Evolutionary conservation across 2,797 vertebrate species (phyloP).

Genomic region (Argya squamiceps): DNA sequence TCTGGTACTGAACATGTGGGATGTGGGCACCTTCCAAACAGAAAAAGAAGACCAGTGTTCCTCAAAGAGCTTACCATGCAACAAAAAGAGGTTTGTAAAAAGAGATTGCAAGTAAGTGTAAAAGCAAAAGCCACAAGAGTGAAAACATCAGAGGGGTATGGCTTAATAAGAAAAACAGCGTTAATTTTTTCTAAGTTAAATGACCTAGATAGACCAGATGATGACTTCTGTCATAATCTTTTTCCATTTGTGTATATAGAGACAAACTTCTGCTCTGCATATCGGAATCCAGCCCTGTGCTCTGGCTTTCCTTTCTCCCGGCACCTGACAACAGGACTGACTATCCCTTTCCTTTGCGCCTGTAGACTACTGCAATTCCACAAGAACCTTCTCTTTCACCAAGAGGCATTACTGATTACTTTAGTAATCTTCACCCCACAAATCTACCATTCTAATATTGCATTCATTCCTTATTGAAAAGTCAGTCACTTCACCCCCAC

Average conservation of each 20-base stretch:
- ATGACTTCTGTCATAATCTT: background rate
- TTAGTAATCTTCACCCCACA: background rate
- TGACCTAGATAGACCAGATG: background rate
- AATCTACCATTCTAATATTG: background rate
- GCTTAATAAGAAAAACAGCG: background rate
- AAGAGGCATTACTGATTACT: background rate
- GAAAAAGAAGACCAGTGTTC: background rate
- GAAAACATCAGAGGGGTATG: background rate
- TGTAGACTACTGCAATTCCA: background rate
- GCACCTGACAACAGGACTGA: accelerated
- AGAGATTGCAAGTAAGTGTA: background rate
- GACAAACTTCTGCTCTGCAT: background rate
- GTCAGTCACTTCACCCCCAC: background rate
- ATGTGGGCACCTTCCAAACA: background rate
- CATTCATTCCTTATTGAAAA: background rate
- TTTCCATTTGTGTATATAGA: background rate
- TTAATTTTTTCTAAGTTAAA: background rate
- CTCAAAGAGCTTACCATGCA: background rate
- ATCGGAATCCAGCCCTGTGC: accelerated
- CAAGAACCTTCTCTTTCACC: background rate
- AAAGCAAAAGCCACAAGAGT: background rate
- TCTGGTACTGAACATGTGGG: background rate
- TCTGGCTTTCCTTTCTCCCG: accelerated
- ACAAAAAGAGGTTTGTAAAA: background rate
- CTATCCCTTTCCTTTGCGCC: background rate